These are phyloP conservation scores for Drosophila gunungcola DNA, from an alignment of 1,140 invertebrate species.

Conservation along the genomic window DNA sequence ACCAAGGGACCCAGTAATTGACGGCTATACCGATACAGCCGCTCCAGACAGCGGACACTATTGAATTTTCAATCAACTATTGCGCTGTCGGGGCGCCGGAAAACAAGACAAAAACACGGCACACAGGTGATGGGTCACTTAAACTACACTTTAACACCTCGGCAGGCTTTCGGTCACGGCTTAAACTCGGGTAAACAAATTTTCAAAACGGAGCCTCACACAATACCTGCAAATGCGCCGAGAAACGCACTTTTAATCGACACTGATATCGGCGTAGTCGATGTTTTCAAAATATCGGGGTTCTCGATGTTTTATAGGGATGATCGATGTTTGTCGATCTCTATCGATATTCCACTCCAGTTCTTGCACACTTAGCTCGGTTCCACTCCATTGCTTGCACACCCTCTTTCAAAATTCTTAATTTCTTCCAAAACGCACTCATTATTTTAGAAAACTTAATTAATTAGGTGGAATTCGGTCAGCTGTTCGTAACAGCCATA, in stretches of 20 bases:
- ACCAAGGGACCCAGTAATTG: slow-evolving; percentile 58
- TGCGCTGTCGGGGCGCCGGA: slow-evolving; percentile 18
- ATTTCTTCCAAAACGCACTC: too few species aligned
- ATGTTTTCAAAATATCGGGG: too few species aligned
- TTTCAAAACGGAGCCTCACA: slow-evolving; percentile 67
- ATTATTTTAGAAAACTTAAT: too few species aligned
- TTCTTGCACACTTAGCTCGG: too few species aligned
- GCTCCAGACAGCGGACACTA: slow-evolving; percentile 68
- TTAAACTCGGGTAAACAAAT: slow-evolving; percentile 67
- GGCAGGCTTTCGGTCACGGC: slow-evolving; percentile 17
- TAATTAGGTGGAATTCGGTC: too few species aligned
- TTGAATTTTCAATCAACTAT: slow-evolving; percentile 70
- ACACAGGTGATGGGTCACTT: slow-evolving; percentile 8
- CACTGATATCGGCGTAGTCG: too few species aligned
- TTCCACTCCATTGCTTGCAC: too few species aligned
- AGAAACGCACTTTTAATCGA: slow-evolving; percentile 69
- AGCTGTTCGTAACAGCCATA: too few species aligned
- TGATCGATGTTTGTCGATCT: too few species aligned
- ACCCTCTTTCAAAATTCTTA: too few species aligned
- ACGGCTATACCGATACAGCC: slow-evolving; percentile 45
- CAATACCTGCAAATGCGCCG: slow-evolving; percentile 81
- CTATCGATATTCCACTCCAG: too few species aligned
- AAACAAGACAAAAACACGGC: slow-evolving; percentile 35
- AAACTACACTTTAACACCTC: slow-evolving; percentile 41
- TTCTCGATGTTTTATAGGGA: too few species aligned